Conservation (phyloP, 2,888 invertebrate species). For the Venustoraphidia nigricollis region DNA sequence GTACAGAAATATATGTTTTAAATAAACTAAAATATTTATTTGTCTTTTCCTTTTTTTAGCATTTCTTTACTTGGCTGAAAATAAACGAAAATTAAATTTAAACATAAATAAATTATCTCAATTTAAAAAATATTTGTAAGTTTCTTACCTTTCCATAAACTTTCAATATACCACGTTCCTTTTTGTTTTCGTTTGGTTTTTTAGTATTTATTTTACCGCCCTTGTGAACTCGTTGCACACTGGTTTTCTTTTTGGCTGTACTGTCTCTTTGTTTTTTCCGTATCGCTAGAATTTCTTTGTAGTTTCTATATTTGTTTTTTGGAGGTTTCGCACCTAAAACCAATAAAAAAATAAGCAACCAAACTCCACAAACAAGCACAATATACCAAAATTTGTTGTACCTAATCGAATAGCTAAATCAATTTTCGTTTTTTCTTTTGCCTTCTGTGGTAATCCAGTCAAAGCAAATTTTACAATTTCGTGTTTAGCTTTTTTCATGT, state of each 20-base stretch:
- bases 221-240: slow-evolving; percentile 38
- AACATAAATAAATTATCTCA: neutral
- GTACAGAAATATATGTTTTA: neutral
- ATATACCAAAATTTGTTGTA: slow-evolving; percentile 12
- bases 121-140: neutral
- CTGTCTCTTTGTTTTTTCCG: slow-evolving; percentile 34
- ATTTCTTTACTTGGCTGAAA: neutral
- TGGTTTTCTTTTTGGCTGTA: slow-evolving; percentile 25
- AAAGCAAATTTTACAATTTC: slow-evolving; percentile 77
- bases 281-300: slow-evolving; percentile 51
- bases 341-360: slow-evolving; percentile 1
- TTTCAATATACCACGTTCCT: slow-evolving; percentile 24
- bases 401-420: slow-evolving; percentile 65
- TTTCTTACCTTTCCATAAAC: slow-evolving; percentile 21
- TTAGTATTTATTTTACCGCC: slow-evolving; percentile 17
- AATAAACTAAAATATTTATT: neutral
- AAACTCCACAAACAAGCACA: neutral
- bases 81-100: neutral
- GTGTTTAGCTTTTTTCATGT: slow-evolving; percentile 60
- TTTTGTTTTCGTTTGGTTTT: too few species aligned
- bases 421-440: slow-evolving; percentile 64
- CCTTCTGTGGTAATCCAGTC: slow-evolving; percentile 51
- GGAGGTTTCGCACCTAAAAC: slow-evolving; percentile 59
- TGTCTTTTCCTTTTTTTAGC: neutral
- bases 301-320: slow-evolving; percentile 51